phyloP scores from a whole-genome alignment of 2,113 vertebrate species.

The Patagioenas fasciata region DNA sequence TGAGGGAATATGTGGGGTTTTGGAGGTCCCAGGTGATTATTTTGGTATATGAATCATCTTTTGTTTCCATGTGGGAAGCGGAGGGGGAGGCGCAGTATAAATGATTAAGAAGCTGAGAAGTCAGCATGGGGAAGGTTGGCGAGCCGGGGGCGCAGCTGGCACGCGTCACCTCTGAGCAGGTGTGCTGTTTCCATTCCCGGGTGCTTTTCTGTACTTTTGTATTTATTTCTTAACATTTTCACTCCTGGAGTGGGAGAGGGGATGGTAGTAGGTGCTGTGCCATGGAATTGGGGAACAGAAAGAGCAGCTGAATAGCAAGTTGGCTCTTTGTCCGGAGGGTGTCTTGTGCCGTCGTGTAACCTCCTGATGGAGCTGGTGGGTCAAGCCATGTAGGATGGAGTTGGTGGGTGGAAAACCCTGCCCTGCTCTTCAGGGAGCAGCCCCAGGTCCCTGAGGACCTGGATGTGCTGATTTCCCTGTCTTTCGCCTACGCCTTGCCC shows the following conservation, averaged over 20 bases:
- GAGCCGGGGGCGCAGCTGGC: background rate
- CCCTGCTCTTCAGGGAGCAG: background rate
- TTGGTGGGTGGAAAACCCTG: background rate
- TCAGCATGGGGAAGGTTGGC: background rate
- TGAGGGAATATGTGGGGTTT: background rate
- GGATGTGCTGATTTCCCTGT: accelerated
- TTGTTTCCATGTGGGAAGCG: slow-evolving; percentile 28
- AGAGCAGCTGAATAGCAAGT: accelerated
- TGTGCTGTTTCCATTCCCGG: background rate
- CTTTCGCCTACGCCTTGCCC: background rate
- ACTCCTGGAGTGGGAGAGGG: background rate
- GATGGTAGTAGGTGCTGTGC: background rate
- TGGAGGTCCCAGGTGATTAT: slow-evolving; percentile 1
- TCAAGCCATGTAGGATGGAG: background rate
- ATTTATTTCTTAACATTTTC: background rate
- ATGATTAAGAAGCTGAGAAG: background rate
- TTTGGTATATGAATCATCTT: slow-evolving; percentile 37
- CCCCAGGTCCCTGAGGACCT: background rate
- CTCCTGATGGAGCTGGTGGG: background rate
- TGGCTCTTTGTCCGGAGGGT: background rate
- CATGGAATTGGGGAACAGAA: background rate
- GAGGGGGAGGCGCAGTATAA: background rate
- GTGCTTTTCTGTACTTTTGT: background rate
- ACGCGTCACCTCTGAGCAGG: background rate
- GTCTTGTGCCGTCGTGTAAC: background rate